These are phyloP conservation scores for Lasius platythorax DNA, from an alignment of 2,888 invertebrate genomes.

Conservation along the genomic window DNA sequence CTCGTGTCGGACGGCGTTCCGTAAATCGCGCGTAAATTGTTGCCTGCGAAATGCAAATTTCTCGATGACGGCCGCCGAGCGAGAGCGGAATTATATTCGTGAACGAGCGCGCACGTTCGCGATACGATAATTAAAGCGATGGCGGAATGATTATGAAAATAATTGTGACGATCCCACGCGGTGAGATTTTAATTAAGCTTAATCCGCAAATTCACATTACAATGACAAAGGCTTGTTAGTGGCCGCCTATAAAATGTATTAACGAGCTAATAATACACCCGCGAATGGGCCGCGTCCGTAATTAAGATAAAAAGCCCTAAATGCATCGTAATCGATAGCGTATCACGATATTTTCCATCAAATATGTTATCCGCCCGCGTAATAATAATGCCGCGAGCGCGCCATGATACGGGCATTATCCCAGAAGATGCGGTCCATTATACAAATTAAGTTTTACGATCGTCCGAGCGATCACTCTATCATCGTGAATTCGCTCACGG, in stretches of 20 bases:
- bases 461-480: constrained; percentile 65
- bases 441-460: constrained; percentile 59
- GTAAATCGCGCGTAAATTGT: constrained; percentile 39
- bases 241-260: constrained; percentile 63
- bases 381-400: constrained; percentile 52
- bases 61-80: constrained; percentile 31
- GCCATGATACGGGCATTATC: constrained; percentile 57
- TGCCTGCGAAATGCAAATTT: constrained; percentile 50
- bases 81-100: constrained; percentile 34
- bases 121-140: constrained; percentile 48
- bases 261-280: constrained; percentile 67
- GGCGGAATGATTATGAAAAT: constrained; percentile 53
- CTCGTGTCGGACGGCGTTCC: neutral
- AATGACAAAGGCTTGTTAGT: constrained; percentile 56
- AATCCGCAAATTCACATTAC: constrained; percentile 47
- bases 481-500: constrained; percentile 62
- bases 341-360: constrained; percentile 62
- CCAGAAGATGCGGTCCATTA: constrained; percentile 54
- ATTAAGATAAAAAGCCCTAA: constrained; percentile 67
- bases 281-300: constrained; percentile 50
- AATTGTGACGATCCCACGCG: constrained; percentile 52
- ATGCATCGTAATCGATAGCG: constrained; percentile 65
- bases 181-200: constrained; percentile 50
- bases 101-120: constrained; percentile 3
- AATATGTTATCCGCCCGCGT: constrained; percentile 63